phyloP scores from a whole-genome alignment of 2,797 vertebrate genomes.

The Ispidina lecontei region DNA sequence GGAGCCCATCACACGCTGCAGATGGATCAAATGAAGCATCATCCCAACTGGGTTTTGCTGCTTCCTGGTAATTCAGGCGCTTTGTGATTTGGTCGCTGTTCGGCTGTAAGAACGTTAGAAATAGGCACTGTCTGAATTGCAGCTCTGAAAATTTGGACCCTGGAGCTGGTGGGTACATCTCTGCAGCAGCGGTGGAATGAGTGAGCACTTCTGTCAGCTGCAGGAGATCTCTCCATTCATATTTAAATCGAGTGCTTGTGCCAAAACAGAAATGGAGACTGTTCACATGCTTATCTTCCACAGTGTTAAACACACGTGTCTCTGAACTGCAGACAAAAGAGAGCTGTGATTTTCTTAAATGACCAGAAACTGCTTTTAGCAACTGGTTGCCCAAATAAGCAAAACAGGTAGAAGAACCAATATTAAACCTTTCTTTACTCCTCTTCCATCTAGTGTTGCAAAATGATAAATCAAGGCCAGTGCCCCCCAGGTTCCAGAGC shows the following conservation, averaged over 20 bases:
- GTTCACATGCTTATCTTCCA: neutral
- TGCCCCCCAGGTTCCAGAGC: neutral
- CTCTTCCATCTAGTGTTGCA: neutral
- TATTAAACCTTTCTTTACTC: neutral
- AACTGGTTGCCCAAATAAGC: neutral
- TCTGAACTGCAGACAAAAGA: neutral
- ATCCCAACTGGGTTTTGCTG: neutral
- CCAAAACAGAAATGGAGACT: neutral
- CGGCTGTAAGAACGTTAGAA: slow-evolving; percentile 39
- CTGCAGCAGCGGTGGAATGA: slow-evolving; percentile 23
- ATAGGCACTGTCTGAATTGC: slow-evolving; percentile 59
- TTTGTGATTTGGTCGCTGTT: slow-evolving; percentile 52
- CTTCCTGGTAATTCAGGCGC: slow-evolving; percentile 39
- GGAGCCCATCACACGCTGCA: slow-evolving; percentile 24
- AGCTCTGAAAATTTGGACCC: slow-evolving; percentile 16
- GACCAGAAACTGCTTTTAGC: neutral
- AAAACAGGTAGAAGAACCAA: neutral
- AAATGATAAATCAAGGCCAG: neutral
- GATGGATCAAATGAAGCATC: slow-evolving; percentile 30
- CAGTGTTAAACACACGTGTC: neutral
- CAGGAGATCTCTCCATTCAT: slow-evolving; percentile 53
- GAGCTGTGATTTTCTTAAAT: neutral
- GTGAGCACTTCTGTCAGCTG: slow-evolving; percentile 62
- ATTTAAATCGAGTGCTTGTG: slow-evolving; percentile 51
- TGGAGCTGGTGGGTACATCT: slow-evolving; percentile 28